Percentiles rank a stretch among this genome's conserved stretches.
These are phyloP conservation scores for Phymatocera aterrima DNA, from an alignment of 2,888 invertebrate genomes.

Conservation along the genomic window DNA sequence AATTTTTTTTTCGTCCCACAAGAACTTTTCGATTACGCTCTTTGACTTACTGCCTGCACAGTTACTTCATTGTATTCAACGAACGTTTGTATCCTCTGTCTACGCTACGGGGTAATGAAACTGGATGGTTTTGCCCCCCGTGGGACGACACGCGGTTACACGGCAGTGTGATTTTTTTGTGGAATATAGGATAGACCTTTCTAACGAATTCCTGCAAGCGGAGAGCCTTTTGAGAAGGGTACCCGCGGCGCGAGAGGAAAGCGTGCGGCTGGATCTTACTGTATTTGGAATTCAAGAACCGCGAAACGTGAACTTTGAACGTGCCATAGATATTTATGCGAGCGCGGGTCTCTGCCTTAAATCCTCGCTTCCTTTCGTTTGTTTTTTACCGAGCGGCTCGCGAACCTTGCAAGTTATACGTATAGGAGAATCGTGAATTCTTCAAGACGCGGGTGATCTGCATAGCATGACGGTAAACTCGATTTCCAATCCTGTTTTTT, in stretches of 20 bases:
- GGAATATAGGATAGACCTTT: slow-evolving; percentile 10
- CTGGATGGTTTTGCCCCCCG: slow-evolving; percentile 3
- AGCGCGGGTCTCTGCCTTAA: slow-evolving; percentile 2
- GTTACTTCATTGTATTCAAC: background rate
- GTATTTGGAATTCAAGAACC: slow-evolving; percentile 39
- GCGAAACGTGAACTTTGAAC: slow-evolving; percentile 38
- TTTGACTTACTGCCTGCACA: no score
- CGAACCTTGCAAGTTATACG: slow-evolving; percentile 8
- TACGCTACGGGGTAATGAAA: background rate
- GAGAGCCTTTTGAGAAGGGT: slow-evolving; percentile 21
- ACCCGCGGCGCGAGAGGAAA: background rate
- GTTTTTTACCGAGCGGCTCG: background rate
- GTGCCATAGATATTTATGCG: slow-evolving; percentile 30
- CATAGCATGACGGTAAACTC: background rate
- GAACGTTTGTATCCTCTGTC: slow-evolving; percentile 10
- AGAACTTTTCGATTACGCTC: background rate
- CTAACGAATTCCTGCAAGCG: slow-evolving; percentile 1
- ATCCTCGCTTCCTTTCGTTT: background rate
- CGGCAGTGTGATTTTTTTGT: background rate
- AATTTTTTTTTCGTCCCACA: background rate
- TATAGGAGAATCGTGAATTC: background rate
- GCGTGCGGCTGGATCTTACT: slow-evolving; percentile 18
- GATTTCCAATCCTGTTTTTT: background rate
- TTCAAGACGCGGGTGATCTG: background rate
- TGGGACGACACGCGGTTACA: slow-evolving; percentile 12